Evolutionary conservation across 2,113 vertebrate species (phyloP).

Genomic region (Rhinoptilus africanus): DNA sequence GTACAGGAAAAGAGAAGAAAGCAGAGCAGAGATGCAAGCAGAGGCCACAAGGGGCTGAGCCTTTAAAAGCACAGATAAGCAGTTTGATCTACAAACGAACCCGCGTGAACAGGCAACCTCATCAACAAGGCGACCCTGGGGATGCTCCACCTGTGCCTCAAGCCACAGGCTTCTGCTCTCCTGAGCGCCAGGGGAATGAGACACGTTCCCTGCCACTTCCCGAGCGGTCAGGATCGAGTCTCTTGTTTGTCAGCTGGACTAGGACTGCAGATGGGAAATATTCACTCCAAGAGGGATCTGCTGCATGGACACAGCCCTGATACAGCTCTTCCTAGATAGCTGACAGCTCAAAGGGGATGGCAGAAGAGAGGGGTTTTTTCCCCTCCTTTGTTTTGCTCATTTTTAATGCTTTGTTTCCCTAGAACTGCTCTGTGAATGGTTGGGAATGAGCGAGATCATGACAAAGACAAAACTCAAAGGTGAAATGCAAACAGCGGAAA

Average conservation of each 20-base stretch:
- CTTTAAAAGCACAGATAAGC: conserved; percentile 55
- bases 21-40: conserved; percentile 53
- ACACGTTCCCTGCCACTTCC: not conserved
- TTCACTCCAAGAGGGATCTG: not conserved
- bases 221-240: rapidly evolving
- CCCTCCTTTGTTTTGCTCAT: not conserved
- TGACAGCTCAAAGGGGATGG: not conserved
- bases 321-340: not conserved
- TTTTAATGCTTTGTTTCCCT: conserved; percentile 26
- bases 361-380: rapidly evolving
- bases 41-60: conserved; percentile 52
- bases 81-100: conserved; percentile 63
- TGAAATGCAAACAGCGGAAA: conserved; percentile 22
- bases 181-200: not conserved
- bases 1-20: conserved; percentile 42
- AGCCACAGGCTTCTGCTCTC: not conserved
- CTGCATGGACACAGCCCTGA: not conserved
- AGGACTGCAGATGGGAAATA: not conserved
- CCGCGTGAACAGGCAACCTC: conserved; percentile 31
- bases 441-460: not conserved
- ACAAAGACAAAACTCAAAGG: conserved; percentile 38
- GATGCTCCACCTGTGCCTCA: conserved; percentile 38
- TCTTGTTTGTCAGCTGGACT: not conserved
- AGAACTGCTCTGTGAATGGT: not conserved
- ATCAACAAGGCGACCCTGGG: conserved; percentile 50